Evolutionary conservation across 2,113 vertebrate genomes (phyloP).

Genomic region (Mobula hypostoma): DNA sequence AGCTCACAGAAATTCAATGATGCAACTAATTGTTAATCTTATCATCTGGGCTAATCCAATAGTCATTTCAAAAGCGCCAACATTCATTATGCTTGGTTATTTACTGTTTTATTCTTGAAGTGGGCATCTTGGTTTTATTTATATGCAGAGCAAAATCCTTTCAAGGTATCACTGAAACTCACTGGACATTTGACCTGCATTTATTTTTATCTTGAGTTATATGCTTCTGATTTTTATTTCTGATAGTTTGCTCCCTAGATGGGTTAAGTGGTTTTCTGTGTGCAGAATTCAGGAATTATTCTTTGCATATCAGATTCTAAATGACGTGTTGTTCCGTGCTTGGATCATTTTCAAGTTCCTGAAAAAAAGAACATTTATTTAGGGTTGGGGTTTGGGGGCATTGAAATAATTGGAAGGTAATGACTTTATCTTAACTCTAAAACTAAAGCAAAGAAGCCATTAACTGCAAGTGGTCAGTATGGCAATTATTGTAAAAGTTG

Average conservation of each 20-base stretch:
- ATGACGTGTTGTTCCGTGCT: neutral
- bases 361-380: conserved; percentile 27
- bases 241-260: neutral
- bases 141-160: neutral
- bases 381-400: conserved; percentile 28
- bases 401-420: conserved; percentile 63
- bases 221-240: neutral
- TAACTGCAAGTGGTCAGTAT: conserved; percentile 68
- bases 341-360: conserved; percentile 3
- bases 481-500: conserved; percentile 60
- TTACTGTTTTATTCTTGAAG: neutral
- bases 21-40: conserved; percentile 52
- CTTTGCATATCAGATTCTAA: conserved; percentile 16
- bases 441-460: conserved; percentile 65
- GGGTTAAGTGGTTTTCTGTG: neutral
- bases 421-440: conserved; percentile 52
- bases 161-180: neutral
- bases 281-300: neutral
- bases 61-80: conserved; percentile 3
- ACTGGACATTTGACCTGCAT: neutral
- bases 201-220: neutral
- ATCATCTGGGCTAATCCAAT: conserved; percentile 44
- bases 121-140: conserved; percentile 6
- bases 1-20: conserved; percentile 48
- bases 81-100: neutral